These are phyloP conservation scores for Synanthedon andrenaeformis DNA, from an alignment of 2,888 invertebrate genomes.

Conservation along the genomic window DNA sequence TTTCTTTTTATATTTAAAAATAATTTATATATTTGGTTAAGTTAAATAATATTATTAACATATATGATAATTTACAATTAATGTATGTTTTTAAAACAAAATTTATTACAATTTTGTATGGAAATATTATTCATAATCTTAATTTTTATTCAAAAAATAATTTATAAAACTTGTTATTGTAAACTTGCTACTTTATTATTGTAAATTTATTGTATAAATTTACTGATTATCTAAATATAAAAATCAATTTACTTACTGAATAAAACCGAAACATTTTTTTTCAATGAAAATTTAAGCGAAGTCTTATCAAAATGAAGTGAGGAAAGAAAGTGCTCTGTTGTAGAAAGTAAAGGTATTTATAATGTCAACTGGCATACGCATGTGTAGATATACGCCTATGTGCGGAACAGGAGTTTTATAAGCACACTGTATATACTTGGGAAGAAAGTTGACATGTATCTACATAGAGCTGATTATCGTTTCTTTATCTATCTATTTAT, in stretches of 20 bases:
- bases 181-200: too few relatives aligned
- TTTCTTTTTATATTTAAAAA: too few relatives aligned
- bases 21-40: too few relatives aligned
- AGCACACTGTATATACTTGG: slow-evolving; percentile 22
- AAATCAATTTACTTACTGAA: slow-evolving; percentile 32
- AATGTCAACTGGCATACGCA: slow-evolving; percentile 16
- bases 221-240: too few relatives aligned
- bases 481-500: slow-evolving; percentile 2
- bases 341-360: slow-evolving; percentile 41
- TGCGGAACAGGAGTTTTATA: slow-evolving; percentile 28
- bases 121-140: too few relatives aligned
- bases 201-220: too few relatives aligned
- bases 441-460: slow-evolving; percentile 26
- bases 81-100: too few relatives aligned
- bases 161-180: too few relatives aligned
- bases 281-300: slow-evolving; percentile 10
- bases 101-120: too few relatives aligned
- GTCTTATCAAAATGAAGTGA: slow-evolving; percentile 13
- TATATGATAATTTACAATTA: too few relatives aligned
- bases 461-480: slow-evolving; percentile 22
- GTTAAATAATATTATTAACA: too few relatives aligned
- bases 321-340: slow-evolving; percentile 35
- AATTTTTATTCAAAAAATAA: too few relatives aligned
- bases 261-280: slow-evolving; percentile 30
- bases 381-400: slow-evolving; percentile 6